Evolutionary conservation across 1,140 invertebrate genomes (phyloP), one percentile per base, ranked within the genome.

Genomic region (Goniozus legneri): DNA sequence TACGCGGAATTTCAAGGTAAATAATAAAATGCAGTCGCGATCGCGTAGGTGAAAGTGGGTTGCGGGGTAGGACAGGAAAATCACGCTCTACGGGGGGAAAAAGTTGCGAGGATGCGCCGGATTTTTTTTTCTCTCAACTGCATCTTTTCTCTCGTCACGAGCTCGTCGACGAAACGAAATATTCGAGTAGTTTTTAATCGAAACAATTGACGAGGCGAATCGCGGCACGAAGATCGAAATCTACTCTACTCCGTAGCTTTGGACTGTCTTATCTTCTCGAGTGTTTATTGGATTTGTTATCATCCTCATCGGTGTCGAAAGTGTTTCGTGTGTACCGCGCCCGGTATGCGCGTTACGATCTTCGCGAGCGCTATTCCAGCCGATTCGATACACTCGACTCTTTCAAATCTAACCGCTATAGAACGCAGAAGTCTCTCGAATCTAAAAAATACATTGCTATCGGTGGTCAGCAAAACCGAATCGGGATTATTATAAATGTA

Each of bases 221-320:
- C 24, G 24, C 40, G 45, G 14, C 19, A 10, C 6, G 2, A n/a
- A 19, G 48, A 52, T 61, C 42, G 47, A 52, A 44, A 56, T 58
- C 50, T 55, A 50, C 32, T 6, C 24, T 55, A 54, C 58, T 39
- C 37, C 44, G 31, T 37, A 16, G 15, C 36, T 24, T 22, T 16
- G 8, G 34, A 42, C 21, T 31, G 10, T 15, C 43, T 63, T 63
- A 63, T 63, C 60, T 60, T n/a, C 48, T 63, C 43, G 46, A 63
- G 60, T 63, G 60, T 63, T 63, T 63, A 51, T 62, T 50, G 48
- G 49, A 54, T 47, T 54, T 24, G 53, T 63, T 63, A 63, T 63
- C 60, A 33, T 50, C 35, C 47, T 60, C 12, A 61, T 61, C 57
- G 50, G 56, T 57, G 58, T 52, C 52, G 44, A 52, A 59, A 41